Evolutionary conservation across 1,140 invertebrate genomes (phyloP), one percentile per base, ranked within the genome.

Genomic region (Callitettix versicolor): DNA sequence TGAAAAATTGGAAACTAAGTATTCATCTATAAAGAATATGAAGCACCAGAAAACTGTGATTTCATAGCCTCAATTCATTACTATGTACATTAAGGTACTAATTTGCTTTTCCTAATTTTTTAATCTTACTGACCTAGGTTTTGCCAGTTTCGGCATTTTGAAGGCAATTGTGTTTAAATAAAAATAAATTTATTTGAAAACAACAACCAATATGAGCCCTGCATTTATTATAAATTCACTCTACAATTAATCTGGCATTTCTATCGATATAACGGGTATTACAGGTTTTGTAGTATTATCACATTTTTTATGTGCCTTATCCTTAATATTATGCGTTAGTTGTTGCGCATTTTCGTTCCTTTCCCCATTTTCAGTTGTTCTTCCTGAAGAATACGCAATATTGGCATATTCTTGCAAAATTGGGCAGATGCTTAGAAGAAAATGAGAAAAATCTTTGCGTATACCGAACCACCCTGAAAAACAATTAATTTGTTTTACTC

Each of bases 381-480:
- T 46, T 2, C 54, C 54, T 36, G 57, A 58, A 17, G 84, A 86
- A 66, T 98, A 98, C 1, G 92, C 92, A 63, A 98, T 97, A 69
- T 99, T 98, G 3, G 92, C 95, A 69, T 98, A 99, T 67, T 98
- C 93, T 76, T 96, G 92, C 14, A 99, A 77, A 55, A 94, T 77
- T 1, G 95, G 95, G 75, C 93, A 97, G 0, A 89, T 78, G 30
- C 90, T 86, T 6, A 98, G 73, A 1, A 98, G 71, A 69, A 97
- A 98, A 63, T 92, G 89, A 68, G 93, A 97, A 68, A 98, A 96
- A 64, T 95, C 94, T 77, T 96, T 96, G 48, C 94, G 78, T 58
- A 98, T 91, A 22, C 94, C 95, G 74, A 98, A 99, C 94, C 95
- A 98, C 95, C 95, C 91, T 95, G 66, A 52, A 76, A 76, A 67